These are phyloP conservation scores for Brenthis hecate DNA, from an alignment of 2,888 invertebrate species.

Conservation along the genomic window DNA sequence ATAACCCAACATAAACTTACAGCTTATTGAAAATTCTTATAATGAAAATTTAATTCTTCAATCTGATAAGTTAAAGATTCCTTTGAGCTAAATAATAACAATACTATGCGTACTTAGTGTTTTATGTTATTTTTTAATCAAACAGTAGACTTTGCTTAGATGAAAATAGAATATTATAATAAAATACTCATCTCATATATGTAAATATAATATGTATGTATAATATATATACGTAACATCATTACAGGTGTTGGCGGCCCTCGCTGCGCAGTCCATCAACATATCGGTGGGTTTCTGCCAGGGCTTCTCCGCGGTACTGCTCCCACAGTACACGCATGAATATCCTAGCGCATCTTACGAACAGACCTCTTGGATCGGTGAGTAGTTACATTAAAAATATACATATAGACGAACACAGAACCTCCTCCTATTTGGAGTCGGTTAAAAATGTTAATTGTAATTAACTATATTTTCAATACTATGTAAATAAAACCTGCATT, in stretches of 20 bases:
- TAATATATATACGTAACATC: constrained; percentile 38
- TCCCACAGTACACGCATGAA: constrained; percentile 85
- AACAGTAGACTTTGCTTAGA: too few relatives aligned
- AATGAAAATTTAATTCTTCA: background rate
- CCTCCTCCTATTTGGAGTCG: too few relatives aligned
- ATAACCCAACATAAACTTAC: constrained; percentile 8
- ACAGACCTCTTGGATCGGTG: constrained; percentile 88
- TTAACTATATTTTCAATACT: too few relatives aligned
- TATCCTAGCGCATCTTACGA: constrained; percentile 82
- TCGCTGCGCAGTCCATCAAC: constrained; percentile 88
- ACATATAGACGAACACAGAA: too few relatives aligned
- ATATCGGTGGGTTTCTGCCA: constrained; percentile 89
- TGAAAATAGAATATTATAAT: too few relatives aligned
- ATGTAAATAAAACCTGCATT: too few relatives aligned
- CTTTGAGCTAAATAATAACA: too few relatives aligned
- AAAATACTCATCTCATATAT: too few relatives aligned
- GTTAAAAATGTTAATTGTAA: too few relatives aligned
- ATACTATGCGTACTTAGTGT: too few relatives aligned
- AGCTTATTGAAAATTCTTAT: background rate
- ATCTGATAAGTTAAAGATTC: too few relatives aligned
- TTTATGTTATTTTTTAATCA: too few relatives aligned
- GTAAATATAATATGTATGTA: background rate
- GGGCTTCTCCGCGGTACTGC: constrained; percentile 88
- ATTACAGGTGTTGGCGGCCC: constrained; percentile 85
- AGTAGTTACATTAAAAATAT: constrained; percentile 45